These are phyloP conservation scores for Lepidocyrtoides sp. DNA, from an alignment of 2,888 invertebrate species.

Conservation along the genomic window DNA sequence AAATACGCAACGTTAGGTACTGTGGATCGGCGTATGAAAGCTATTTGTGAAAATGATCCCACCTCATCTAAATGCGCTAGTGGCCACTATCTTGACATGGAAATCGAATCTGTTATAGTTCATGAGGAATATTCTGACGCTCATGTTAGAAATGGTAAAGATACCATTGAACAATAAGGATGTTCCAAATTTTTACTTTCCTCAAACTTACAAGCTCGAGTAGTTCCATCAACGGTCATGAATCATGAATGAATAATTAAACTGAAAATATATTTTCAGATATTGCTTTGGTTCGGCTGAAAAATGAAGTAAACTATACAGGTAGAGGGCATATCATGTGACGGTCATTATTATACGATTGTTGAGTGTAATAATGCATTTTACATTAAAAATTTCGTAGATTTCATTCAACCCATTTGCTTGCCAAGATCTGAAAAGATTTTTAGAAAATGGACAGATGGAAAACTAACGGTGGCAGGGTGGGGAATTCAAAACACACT, in stretches of 20 bases:
- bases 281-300: conserved; percentile 74
- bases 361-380: too few species aligned
- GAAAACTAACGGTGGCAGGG: conserved; percentile 78
- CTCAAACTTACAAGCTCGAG: neutral
- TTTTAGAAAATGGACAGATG: conserved; percentile 78
- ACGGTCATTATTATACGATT: too few species aligned
- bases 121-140: conserved; percentile 80
- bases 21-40: conserved; percentile 52
- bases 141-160: conserved; percentile 70
- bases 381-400: too few species aligned
- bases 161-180: neutral
- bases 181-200: too few species aligned
- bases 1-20: conserved; percentile 67
- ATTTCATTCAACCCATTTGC: conserved; percentile 81
- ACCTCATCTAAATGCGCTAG: neutral
- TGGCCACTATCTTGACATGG: neutral
- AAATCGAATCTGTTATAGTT: conserved; percentile 65
- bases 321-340: conserved; percentile 39
- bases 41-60: conserved; percentile 55
- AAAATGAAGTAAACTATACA: conserved; percentile 69
- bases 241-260: too few species aligned
- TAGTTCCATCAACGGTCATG: too few species aligned
- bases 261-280: conserved; percentile 49
- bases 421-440: conserved; percentile 77
- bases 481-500: conserved; percentile 82